Base-by-base conservation (phyloP, 2,797 vertebrate species). In the Peromyscus melanophrys region DNA sequence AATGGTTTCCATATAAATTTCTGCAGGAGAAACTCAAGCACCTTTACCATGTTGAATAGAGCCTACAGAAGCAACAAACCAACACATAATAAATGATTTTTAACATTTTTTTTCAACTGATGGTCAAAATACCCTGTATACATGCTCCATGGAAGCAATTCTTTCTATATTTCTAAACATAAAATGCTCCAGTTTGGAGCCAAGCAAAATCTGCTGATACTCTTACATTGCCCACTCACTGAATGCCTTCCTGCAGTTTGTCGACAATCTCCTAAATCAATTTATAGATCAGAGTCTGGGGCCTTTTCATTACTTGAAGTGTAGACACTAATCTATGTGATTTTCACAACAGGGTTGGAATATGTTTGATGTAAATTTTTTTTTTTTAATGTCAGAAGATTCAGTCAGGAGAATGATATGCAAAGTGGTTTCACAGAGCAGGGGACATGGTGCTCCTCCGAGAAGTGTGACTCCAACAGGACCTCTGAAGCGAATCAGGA, bases 291-390 rank as follows among this genome's bases (percentile, higher is more conserved):
- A 82, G 61, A 61, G 23, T 65, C 31, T 85, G 49, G 4, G 27
- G 10, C 81, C 3, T 78, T 95, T 90, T 82, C n/a, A 94, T 93
- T 40, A 77, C 34, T 76, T 25, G 52, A 21, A 89, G 37, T 49
- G 40, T 52, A 89, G 83, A 93, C 0, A 76, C 21, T 43, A 89
- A 94, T 90, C 25, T 90, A 17, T 88, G n/a, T 90, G 23, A 21
- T 93, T 94, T 67, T 97, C 84, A 77, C 21, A 93, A 85, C 3
- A 86, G 46, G 67, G 61, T 29, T 96, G 7, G 82, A 21, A 82
- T 73, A 9, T 90, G 59, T 91, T 71, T 93, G 73, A 76, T 23
- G 13, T 14, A 27, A 16, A 37, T 46, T 46, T 46, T 59, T 23
- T 23, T 73, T 21, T 40, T 75, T 75, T 75, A 75, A 40, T 43